Evolutionary conservation across 2,888 invertebrate genomes (phyloP).

Genomic region (Cosmia pyralina): DNA sequence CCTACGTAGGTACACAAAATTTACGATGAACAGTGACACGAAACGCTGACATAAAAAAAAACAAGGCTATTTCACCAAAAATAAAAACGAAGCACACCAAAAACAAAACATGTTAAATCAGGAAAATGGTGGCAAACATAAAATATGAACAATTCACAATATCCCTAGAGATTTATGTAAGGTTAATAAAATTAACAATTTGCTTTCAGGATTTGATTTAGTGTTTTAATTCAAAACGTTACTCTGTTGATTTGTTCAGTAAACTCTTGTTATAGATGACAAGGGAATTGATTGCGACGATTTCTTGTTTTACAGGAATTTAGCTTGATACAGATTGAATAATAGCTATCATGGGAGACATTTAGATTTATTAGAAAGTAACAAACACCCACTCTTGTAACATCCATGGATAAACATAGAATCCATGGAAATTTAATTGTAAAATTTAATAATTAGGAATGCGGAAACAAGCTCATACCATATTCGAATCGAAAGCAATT

Average conservation of each 20-base stretch:
- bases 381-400: not conserved
- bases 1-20: conserved; percentile 4
- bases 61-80: conserved; percentile 41
- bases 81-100: conserved; percentile 46
- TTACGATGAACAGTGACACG: conserved; percentile 28
- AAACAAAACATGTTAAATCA: conserved; percentile 45
- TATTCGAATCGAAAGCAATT: not conserved
- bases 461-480: not conserved
- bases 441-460: not conserved
- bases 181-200: conserved; percentile 67
- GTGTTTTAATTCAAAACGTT: conserved; percentile 62
- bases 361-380: conserved; percentile 16
- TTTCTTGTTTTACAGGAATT: conserved; percentile 51
- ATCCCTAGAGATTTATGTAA: conserved; percentile 63
- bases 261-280: conserved; percentile 50
- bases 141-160: conserved; percentile 63
- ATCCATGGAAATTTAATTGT: not conserved
- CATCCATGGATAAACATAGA: not conserved
- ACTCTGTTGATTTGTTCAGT: conserved; percentile 55
- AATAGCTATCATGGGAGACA: conserved; percentile 28
- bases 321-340: conserved; percentile 33
- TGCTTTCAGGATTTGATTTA: conserved; percentile 62
- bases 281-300: conserved; percentile 51
- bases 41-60: conserved; percentile 48
- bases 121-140: conserved; percentile 53